A percentile compares a stretch with the other conserved stretches of the same genome.
Conservation (phyloP, 2,113 vertebrate genomes). For the Donacobius atricapilla region DNA sequence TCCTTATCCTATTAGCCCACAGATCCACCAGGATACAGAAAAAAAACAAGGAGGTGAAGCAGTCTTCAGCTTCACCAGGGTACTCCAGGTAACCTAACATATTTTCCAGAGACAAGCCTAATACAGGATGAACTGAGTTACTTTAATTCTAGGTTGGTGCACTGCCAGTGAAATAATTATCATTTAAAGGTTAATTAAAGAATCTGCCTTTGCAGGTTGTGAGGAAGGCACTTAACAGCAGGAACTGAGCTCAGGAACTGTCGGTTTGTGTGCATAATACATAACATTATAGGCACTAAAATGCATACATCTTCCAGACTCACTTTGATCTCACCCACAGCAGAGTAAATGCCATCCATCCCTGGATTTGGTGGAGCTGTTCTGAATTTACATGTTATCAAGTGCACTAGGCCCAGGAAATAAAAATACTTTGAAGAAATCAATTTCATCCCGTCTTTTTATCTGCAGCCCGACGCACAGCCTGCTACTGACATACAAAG, state of each 20-base stretch:
- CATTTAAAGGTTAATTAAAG: slow-evolving; percentile 74
- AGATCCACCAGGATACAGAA: neutral
- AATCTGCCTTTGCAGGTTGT: slow-evolving; percentile 57
- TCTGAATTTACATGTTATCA: neutral
- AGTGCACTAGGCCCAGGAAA: neutral
- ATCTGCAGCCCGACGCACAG: neutral
- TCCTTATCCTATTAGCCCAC: neutral
- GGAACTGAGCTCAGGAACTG: slow-evolving; percentile 37
- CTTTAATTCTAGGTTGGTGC: slow-evolving; percentile 47
- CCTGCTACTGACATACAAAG: neutral
- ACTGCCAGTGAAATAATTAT: slow-evolving; percentile 67
- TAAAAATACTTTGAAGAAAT: neutral
- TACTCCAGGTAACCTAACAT: neutral
- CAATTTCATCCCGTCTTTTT: neutral
- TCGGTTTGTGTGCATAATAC: slow-evolving; percentile 40
- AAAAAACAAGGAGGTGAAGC: neutral
- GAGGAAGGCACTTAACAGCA: slow-evolving; percentile 54
- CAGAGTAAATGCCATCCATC: neutral
- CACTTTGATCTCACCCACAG: neutral
- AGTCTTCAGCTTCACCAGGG: neutral
- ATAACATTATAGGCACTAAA: slow-evolving; percentile 24
- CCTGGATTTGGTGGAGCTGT: neutral
- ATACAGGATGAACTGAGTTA: neutral
- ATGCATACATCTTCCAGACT: neutral
- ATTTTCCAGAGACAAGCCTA: slow-evolving; percentile 23